Evolutionary conservation across 2,888 invertebrate species (phyloP).

Genomic region (Papilio protenor): DNA sequence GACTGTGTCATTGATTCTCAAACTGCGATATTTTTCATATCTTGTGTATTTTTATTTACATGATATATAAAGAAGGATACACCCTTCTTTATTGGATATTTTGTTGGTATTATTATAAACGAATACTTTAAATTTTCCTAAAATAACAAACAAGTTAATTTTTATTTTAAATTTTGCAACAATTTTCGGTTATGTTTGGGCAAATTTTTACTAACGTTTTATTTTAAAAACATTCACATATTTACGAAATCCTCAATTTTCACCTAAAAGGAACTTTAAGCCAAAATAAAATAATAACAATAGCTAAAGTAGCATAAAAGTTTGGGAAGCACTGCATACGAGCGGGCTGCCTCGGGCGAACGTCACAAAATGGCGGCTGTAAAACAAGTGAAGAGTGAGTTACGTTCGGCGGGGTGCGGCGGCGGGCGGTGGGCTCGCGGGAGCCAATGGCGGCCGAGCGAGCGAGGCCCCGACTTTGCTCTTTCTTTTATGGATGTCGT

Average conservation of each 20-base stretch:
- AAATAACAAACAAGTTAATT: too few relatives aligned
- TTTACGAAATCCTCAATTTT: neutral
- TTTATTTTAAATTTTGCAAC: too few relatives aligned
- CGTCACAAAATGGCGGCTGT: slow-evolving; percentile 85
- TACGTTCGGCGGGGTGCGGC: slow-evolving; percentile 68
- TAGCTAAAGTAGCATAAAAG: neutral
- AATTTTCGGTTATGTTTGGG: neutral
- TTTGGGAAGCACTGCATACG: slow-evolving; percentile 67
- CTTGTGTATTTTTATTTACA: neutral
- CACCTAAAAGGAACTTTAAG: neutral
- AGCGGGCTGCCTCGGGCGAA: slow-evolving; percentile 78
- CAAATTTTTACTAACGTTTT: neutral
- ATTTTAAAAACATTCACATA: neutral
- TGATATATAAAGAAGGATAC: neutral
- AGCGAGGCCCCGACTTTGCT: slow-evolving; percentile 74
- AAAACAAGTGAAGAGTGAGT: slow-evolving; percentile 85
- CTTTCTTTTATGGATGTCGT: slow-evolving; percentile 81
- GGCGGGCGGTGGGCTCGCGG: slow-evolving; percentile 53
- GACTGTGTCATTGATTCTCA: slow-evolving; percentile 28
- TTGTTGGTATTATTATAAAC: neutral
- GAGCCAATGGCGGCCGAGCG: slow-evolving; percentile 79
- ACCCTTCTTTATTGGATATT: neutral
- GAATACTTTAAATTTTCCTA: neutral
- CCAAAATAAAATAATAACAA: neutral
- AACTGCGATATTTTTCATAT: slow-evolving; percentile 5